Evolutionary conservation across 2,113 vertebrate genomes (phyloP), one percentile per base, ranked within the genome.

Genomic region (Neomonachus schauinslandi): DNA sequence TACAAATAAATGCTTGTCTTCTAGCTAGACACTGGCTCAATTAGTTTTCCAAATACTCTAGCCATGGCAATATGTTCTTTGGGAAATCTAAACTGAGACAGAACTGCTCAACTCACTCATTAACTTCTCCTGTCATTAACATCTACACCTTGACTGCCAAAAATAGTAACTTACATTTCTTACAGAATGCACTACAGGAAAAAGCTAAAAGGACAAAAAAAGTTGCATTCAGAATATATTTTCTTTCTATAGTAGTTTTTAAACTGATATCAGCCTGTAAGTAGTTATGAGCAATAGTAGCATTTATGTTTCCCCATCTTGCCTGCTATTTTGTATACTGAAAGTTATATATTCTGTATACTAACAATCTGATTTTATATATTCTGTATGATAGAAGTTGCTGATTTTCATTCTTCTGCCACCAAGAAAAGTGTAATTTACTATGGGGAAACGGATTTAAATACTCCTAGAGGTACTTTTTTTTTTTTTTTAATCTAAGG

Each of bases 401-500:
- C n/a, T 79, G 49, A 39, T 86, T 86, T 92, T 96, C 31, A 95
- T 93, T 91, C 49, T 81, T 98, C 55, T 92, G 51, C 13, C 59
- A 95, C 53, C n/a, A 79, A 81, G 74, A 86, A 74, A 69, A 82
- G 28, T 16, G 2, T 67, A 49, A 12, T 39, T 81, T 53, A 69
- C 39, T 89, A 33, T 57, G 49, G 42, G 42, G 49, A 79, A 87
- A 93, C 36, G 2, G 36, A 94, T 63, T 53, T n/a, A 89, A 92
- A 80, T 81, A 93, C 28, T 89, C 74, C 39, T 67, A 28, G 13
- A 69, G 12, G 31, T 26, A 19, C 18, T 57, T 84, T 82, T 88
- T 69, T 82, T 82, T 46, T 33, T 83, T 16, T 7, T 81, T 42
- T 33, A 72, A 61, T 7, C 13, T 76, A 74, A 87, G 33, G 6